Evolutionary conservation across 2,113 vertebrate species (phyloP).

Genomic region (Carassius gibelio): DNA sequence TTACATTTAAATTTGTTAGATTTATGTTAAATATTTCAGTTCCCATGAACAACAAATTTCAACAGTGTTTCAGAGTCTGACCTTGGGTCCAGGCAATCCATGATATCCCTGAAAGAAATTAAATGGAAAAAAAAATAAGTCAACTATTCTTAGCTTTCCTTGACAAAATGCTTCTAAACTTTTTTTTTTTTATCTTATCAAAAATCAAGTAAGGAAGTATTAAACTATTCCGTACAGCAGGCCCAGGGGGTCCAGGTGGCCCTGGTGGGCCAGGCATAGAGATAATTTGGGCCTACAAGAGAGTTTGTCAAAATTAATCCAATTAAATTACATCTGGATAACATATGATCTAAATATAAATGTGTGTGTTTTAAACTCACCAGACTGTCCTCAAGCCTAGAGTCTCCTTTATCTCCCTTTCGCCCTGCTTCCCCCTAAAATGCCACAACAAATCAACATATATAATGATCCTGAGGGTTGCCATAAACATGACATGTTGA

Average conservation of each 20-base stretch:
- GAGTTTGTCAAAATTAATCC: background rate
- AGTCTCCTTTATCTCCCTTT: constrained; percentile 89
- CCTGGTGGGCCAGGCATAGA: constrained; percentile 88
- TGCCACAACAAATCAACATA: background rate
- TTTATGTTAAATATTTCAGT: constrained; percentile 33
- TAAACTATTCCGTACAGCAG: constrained; percentile 59
- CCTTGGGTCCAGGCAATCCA: constrained; percentile 90
- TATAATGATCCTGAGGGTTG: background rate
- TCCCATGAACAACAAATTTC: constrained; percentile 53
- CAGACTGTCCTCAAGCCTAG: constrained; percentile 84
- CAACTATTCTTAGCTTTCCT: background rate
- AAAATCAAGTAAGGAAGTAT: constrained; percentile 37
- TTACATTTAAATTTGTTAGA: constrained; percentile 43
- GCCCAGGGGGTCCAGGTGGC: constrained; percentile 80
- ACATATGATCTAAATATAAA: background rate
- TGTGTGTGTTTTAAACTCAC: constrained; percentile 70
- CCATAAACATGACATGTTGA: background rate
- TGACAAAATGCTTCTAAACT: background rate
- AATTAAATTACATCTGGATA: constrained; percentile 7
- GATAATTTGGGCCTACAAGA: constrained; percentile 82
- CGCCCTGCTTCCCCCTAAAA: constrained; percentile 84
- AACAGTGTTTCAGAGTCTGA: constrained; percentile 65
- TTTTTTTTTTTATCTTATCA: constrained; percentile 57
- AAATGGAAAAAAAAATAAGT: too few species aligned
- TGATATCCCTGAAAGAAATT: constrained; percentile 80